A percentile compares a stretch with the other conserved stretches of the same genome.
These are phyloP conservation scores for Uropsilus gracilis DNA, from an alignment of 2,113 vertebrate species.

Conservation along the genomic window DNA sequence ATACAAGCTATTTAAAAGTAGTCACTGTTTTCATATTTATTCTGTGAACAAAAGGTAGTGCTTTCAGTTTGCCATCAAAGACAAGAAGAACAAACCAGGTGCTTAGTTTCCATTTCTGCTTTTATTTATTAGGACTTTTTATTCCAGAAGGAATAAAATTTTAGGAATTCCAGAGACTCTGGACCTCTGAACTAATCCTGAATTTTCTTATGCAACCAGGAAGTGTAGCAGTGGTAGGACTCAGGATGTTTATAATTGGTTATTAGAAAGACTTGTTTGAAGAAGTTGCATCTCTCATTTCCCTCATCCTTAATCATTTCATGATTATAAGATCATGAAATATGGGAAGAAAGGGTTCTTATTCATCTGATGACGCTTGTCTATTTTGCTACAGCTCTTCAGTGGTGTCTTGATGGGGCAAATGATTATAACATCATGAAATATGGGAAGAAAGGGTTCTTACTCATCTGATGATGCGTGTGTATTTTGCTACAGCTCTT, in stretches of 20 bases:
- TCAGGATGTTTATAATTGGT: not conserved
- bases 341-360: not conserved
- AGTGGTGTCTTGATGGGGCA: too few relatives aligned
- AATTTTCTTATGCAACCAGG: not conserved
- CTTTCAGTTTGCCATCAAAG: not conserved
- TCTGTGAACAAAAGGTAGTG: not conserved
- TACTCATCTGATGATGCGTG: not conserved
- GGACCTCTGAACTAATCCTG: not conserved
- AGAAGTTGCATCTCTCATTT: not conserved
- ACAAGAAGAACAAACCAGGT: not conserved
- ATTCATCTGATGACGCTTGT: not conserved
- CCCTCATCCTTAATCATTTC: not conserved
- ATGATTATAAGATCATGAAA: not conserved
- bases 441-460: not conserved
- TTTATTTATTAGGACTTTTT: not conserved
- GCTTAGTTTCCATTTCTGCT: not conserved
- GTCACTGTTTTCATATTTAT: slow-evolving; percentile 16
- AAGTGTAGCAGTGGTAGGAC: not conserved
- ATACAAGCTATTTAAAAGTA: not conserved
- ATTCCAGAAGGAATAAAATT: too few relatives aligned
- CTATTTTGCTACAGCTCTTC: too few relatives aligned
- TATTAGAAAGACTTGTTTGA: not conserved
- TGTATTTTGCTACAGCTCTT: not conserved
- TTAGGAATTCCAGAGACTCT: not conserved
- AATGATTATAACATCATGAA: not conserved